phyloP scores from a whole-genome alignment of 2,797 vertebrate genomes.

The Rhabdomys pumilio region DNA sequence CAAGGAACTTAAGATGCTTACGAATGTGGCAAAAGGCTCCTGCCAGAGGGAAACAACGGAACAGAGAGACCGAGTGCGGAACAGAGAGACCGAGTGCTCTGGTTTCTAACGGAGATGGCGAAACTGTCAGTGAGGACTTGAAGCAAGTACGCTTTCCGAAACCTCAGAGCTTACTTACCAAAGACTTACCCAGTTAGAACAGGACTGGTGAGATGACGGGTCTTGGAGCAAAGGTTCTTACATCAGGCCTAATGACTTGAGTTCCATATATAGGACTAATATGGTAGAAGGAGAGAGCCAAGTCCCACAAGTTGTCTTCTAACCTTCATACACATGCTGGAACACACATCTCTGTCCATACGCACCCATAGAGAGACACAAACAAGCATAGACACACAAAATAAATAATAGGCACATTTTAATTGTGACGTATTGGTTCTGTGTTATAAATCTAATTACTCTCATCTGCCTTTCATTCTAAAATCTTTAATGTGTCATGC shows the following conservation, averaged over 20 bases:
- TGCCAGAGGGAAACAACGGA: conserved; percentile 15
- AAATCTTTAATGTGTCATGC: conserved; percentile 37
- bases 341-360: background rate
- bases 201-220: background rate
- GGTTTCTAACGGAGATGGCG: background rate
- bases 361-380: background rate
- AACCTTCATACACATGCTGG: background rate
- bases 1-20: background rate
- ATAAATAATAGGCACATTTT: background rate
- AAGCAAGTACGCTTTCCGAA: conserved; percentile 12
- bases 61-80: background rate
- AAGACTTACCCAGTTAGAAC: background rate
- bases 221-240: background rate
- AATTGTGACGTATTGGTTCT: background rate
- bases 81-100: background rate
- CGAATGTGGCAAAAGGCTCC: conserved; percentile 1
- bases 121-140: background rate
- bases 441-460: background rate
- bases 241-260: background rate
- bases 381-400: background rate
- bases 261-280: background rate
- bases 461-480: background rate
- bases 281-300: background rate
- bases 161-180: conserved; percentile 30
- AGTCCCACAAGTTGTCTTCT: background rate